A percentile compares a stretch with the other conserved stretches of the same genome.
Conservation (phyloP, 2,113 vertebrate genomes). For the Saccopteryx bilineata region DNA sequence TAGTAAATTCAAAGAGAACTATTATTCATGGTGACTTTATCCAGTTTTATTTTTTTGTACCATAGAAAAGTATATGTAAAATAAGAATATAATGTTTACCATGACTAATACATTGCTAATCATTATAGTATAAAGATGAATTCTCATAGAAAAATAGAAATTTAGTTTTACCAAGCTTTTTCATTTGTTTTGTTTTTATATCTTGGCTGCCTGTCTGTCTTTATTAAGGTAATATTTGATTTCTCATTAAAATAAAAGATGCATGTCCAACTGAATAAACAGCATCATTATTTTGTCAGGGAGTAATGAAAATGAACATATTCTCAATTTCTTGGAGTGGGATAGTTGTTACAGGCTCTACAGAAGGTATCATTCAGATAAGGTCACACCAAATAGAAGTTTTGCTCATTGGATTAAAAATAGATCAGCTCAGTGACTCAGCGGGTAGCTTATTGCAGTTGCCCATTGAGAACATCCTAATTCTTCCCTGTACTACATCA, state of each 20-base stretch:
- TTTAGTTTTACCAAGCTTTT: not conserved
- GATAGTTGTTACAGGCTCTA: conserved; percentile 63
- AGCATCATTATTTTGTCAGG: conserved; percentile 60
- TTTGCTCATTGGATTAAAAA: conserved; percentile 83
- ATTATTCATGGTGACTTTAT: not conserved
- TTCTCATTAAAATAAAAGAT: conserved; percentile 66
- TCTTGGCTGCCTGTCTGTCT: conserved; percentile 48
- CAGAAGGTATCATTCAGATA: conserved; percentile 72
- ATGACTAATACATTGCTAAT: conserved; percentile 37
- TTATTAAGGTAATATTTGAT: conserved; percentile 47
- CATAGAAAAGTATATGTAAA: conserved; percentile 49
- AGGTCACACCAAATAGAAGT: conserved; percentile 80
- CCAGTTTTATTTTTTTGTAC: conserved; percentile 32
- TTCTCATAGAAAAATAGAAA: conserved; percentile 53
- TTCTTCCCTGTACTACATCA: conserved; percentile 70
- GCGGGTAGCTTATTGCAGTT: conserved; percentile 75
- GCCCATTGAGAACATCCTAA: conserved; percentile 75
- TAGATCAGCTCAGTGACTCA: conserved; percentile 83
- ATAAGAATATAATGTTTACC: conserved; percentile 35
- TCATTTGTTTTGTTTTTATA: conserved; percentile 56
- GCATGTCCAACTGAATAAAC: conserved; percentile 33
- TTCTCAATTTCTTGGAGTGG: not conserved
- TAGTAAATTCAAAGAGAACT: too few species aligned
- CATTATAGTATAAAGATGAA: conserved; percentile 39
- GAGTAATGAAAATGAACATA: conserved; percentile 35